These are phyloP conservation scores for Mionectes olivaceus DNA, from an alignment of 2,797 vertebrate species.

Conservation along the genomic window DNA sequence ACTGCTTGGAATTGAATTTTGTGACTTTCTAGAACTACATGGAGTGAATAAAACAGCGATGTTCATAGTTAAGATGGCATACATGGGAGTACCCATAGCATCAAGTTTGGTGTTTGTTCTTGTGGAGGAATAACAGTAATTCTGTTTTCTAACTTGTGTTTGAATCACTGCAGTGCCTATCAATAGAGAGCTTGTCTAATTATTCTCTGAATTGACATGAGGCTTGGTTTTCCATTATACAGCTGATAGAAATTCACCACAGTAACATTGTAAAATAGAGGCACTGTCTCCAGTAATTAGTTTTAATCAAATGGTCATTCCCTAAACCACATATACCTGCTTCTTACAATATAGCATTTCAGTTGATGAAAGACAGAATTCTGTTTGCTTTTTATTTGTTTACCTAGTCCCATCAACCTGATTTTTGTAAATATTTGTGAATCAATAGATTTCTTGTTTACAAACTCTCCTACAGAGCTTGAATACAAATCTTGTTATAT, in stretches of 20 bases:
- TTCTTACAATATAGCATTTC: background rate
- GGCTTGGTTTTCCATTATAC: background rate
- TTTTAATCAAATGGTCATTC: background rate
- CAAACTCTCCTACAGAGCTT: background rate
- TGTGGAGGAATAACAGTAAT: background rate
- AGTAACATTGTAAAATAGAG: background rate
- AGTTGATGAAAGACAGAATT: background rate
- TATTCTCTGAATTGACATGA: slow-evolving; percentile 3
- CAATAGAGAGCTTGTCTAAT: slow-evolving; percentile 8
- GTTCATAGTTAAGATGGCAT: background rate
- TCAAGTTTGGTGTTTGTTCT: background rate
- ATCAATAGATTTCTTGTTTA: background rate
- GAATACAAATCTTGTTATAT: background rate
- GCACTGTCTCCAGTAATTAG: background rate
- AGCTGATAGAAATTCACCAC: background rate
- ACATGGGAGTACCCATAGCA: background rate
- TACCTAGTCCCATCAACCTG: background rate
- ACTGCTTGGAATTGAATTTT: background rate
- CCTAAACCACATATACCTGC: background rate
- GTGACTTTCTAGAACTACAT: background rate
- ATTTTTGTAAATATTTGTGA: slow-evolving; percentile 9
- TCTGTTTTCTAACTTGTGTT: background rate
- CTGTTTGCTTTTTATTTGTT: background rate
- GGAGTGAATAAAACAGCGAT: background rate
- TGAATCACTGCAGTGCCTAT: background rate